A percentile compares a stretch with the other conserved stretches of the same genome.
Evolutionary conservation across 2,888 invertebrate genomes (phyloP).

Genomic region (Axea sp.): DNA sequence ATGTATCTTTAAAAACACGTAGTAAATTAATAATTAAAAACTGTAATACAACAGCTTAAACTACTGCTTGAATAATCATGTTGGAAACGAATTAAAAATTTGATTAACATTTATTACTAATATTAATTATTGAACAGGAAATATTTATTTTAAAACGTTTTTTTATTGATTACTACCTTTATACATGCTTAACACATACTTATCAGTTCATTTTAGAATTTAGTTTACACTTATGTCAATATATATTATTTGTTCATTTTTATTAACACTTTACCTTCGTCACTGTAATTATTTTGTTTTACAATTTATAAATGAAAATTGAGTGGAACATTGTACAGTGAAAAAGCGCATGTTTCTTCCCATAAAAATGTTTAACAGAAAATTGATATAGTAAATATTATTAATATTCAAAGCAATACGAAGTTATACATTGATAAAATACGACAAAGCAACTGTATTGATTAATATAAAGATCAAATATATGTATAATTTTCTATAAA

Average conservation of each 20-base stretch:
- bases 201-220: slow-evolving; percentile 67
- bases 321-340: slow-evolving; percentile 6
- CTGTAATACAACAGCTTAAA: no score
- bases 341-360: slow-evolving; percentile 7
- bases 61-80: no score
- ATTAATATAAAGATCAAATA: no score
- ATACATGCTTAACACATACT: slow-evolving; percentile 75
- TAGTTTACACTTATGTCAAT: slow-evolving; percentile 69
- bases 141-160: slow-evolving; percentile 73
- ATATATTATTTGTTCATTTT: slow-evolving; percentile 64
- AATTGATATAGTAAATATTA: no score
- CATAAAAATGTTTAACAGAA: slow-evolving; percentile 5
- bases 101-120: no score
- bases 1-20: no score
- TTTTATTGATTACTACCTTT: slow-evolving; percentile 78
- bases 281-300: slow-evolving; percentile 15
- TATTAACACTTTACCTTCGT: slow-evolving; percentile 38
- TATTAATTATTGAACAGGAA: background rate
- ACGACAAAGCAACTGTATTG: background rate
- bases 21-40: no score
- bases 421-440: background rate
- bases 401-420: background rate
- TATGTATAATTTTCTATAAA: no score
- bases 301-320: slow-evolving; percentile 6
- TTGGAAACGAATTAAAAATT: no score